Conservation (phyloP, 2,888 invertebrate genomes). For the Cerastoderma edule region DNA sequence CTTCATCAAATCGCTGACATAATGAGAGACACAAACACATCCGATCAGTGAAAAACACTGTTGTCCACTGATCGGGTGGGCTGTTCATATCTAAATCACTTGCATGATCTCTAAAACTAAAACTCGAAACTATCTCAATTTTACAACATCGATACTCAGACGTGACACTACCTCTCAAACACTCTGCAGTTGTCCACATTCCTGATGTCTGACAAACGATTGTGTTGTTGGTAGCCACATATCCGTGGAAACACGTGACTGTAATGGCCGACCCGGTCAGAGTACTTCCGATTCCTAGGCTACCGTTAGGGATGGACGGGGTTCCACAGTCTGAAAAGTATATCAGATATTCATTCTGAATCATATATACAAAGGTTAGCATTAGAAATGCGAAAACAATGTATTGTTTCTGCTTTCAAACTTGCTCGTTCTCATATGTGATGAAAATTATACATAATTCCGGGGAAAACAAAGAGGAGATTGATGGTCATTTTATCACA, state of each 20-base stretch:
- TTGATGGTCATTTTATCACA: no score
- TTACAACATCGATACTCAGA: no score
- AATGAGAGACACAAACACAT: no score
- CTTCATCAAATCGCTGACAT: no score
- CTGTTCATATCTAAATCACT: not conserved
- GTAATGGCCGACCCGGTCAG: not conserved
- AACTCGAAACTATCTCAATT: not conserved
- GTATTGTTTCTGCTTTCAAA: no score
- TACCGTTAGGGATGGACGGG: not conserved
- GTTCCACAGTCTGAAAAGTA: not conserved
- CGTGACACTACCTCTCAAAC: conserved; percentile 8
- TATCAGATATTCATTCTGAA: no score
- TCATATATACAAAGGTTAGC: no score
- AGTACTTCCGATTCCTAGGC: not conserved
- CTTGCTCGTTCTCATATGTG: no score
- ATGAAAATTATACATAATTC: no score
- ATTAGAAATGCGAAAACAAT: no score
- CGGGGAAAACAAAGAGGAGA: no score
- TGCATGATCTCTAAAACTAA: not conserved
- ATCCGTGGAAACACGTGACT: not conserved
- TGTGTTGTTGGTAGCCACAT: not conserved
- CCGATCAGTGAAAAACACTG: no score
- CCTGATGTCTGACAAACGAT: not conserved
- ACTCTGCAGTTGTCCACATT: not conserved
- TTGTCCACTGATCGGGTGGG: not conserved